phyloP scores from a whole-genome alignment of 2,888 invertebrate genomes.

The Amblyjoppa proteus region DNA sequence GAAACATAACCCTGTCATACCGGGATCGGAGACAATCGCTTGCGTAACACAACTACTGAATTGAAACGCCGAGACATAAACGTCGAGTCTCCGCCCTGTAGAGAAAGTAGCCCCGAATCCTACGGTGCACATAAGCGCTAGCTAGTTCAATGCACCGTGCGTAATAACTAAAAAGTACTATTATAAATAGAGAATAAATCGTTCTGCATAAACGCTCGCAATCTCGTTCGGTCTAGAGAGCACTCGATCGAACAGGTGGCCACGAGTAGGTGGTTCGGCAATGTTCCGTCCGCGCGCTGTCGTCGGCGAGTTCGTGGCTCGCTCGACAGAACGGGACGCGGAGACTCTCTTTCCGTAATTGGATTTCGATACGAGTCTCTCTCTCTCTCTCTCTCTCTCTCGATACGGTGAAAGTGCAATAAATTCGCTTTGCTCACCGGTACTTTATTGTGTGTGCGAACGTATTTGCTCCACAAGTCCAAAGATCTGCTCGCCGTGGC shows the following conservation, averaged over 20 bases:
- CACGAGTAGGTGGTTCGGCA: conserved; percentile 38
- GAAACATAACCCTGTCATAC: neutral
- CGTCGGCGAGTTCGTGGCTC: conserved; percentile 17
- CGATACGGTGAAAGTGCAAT: conserved; percentile 69
- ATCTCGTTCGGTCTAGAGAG: conserved; percentile 42
- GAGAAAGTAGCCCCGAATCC: conserved; percentile 47
- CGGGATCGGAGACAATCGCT: neutral
- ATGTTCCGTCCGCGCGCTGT: neutral
- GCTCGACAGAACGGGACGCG: conserved; percentile 17
- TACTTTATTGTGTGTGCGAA: conserved; percentile 1
- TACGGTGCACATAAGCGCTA: conserved; percentile 2
- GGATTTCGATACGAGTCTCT: conserved; percentile 65
- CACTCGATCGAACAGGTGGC: conserved; percentile 63
- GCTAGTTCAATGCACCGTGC: conserved; percentile 1
- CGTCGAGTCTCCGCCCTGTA: neutral
- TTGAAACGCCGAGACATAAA: conserved; percentile 4
- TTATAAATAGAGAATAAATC: conserved; percentile 57
- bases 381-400: conserved; percentile 25
- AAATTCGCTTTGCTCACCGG: conserved; percentile 52
- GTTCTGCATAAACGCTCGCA: conserved; percentile 54
- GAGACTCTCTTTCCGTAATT: conserved; percentile 63
- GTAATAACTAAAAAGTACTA: conserved; percentile 34
- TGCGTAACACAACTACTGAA: neutral
- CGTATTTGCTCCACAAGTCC: conserved; percentile 10
- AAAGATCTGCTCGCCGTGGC: neutral